A percentile compares a stretch with the other conserved stretches of the same genome.
These are phyloP conservation scores for Cyclura pinguis DNA, from an alignment of 2,797 vertebrate species.

Conservation along the genomic window DNA sequence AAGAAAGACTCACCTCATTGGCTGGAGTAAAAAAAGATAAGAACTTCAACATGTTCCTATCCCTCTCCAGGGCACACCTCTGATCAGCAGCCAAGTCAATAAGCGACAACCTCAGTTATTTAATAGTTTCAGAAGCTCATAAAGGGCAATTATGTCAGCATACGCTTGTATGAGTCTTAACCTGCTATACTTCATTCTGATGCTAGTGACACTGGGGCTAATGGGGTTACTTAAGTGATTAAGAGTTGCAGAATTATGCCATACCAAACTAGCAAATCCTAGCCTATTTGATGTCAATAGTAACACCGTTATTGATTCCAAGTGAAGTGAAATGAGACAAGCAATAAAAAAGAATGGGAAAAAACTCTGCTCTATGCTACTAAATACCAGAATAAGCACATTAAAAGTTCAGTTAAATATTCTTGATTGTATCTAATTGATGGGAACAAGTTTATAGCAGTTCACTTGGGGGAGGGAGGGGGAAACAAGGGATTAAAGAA, in stretches of 20 bases:
- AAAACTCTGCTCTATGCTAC: not conserved
- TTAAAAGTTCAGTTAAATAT: constrained; percentile 36
- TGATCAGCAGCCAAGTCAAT: constrained; percentile 4
- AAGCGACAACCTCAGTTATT: not conserved
- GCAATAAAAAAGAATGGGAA: not conserved
- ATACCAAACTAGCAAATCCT: not conserved
- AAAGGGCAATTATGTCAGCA: not conserved
- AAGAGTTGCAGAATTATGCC: constrained; percentile 24
- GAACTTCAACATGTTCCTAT: constrained; percentile 4
- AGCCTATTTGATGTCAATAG: not conserved
- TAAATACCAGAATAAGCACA: constrained; percentile 47
- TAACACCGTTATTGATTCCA: constrained; percentile 13
- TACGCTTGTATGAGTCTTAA: constrained; percentile 18
- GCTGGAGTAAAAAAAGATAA: not conserved
- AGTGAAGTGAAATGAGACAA: constrained; percentile 20
- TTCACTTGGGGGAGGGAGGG: not conserved
- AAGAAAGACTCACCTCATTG: not conserved
- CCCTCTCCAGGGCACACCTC: not conserved
- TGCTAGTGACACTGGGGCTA: constrained; percentile 31
- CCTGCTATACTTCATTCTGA: constrained; percentile 1
- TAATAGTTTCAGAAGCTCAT: not conserved
- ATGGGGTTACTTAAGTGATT: not conserved
- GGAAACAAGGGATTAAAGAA: constrained; percentile 22
- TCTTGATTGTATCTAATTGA: constrained; percentile 38
- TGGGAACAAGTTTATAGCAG: not conserved